Base-by-base conservation (phyloP, 1,140 invertebrate genomes). In the Leptinotarsa defecta region DNA sequence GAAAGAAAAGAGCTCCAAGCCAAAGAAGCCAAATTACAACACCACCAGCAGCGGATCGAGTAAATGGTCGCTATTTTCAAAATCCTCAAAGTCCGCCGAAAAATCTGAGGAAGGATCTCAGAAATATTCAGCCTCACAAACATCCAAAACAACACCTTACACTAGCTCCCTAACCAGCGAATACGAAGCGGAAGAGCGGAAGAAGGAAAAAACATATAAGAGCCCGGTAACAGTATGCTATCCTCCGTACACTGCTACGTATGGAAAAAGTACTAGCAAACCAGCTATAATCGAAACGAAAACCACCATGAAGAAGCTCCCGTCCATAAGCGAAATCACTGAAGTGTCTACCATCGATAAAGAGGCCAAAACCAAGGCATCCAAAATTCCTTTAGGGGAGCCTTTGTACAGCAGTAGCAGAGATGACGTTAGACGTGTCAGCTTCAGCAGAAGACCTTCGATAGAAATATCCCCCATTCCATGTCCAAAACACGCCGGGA, bases 241-340 rank as follows among this genome's bases (percentile, higher is more conserved):
- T 20, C 65, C 34, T 49, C 64, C 43, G 11, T 19, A 20, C 34
- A 22, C 15, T 20, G 43, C n/a, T 24, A 27, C 43, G 11, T 27
- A 43, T 19, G 64, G 68, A 19, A 69, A 63, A 24, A 43, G 65
- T 3, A 71, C 34, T 15, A 52, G 79, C 65, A 61, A 48, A 17
- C 68, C 76, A 11, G 74, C 78, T 4, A 43, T 76, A 22, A 74
- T 81, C 49, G 76, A 77, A 8, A 68, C 78, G 0, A 17, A 74
- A 75, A 67, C 74, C 52, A 76, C 76, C 3, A 73, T 74, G 73
- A 81, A 76, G 75, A 62, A 80, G 17, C 57, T 81, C 17, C 78
- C 80, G 1, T 81, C 80, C 4, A 81, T 81, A 17, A 75, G 74
- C 13, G 80, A 81, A 78, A 78, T 81, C 48, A 78, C 78, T 3